Base-by-base conservation (phyloP, 1,140 invertebrate genomes). In the Drosophila sechellia region DNA sequence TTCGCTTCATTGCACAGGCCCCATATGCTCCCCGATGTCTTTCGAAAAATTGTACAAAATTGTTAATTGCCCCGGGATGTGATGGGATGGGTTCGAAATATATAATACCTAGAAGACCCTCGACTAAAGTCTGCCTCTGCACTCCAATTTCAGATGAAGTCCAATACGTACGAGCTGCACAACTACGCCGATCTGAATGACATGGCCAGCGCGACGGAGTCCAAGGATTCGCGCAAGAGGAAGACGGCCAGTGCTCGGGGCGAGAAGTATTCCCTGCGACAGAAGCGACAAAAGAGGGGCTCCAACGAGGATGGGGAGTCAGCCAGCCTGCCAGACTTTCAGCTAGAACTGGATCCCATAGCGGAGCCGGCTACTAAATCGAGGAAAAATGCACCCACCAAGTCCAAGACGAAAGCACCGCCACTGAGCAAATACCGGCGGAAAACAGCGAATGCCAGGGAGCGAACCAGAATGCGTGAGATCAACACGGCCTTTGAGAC, bases 351-450 rank as follows among this genome's bases (percentile, higher is more conserved):
- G 55, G 75, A 64, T 31, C 34, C 55, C 6, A 43, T 46, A 3
- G 50, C 35, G 11, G 53, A 65, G 27, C 4, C 35, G 10, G 46
- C 35, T 22, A 55, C 34, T n/a, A 71, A 73, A 56, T 15, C 55
- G 3, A 40, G 58, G 13, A 53, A 61, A 13, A 83, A 74, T 57
- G 58, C 60, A 49, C 11, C 80, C 46, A 74, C 64, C 22, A 86
- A 75, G 39, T 64, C 94, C n/a, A 96, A 96, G 90, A 93, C 94
- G 50, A 95, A 95, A 91, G 95, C 97, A 5, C 95, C 97, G 45
- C 97, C 97, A 1, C 93, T 98, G 61, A 97, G 96, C 93, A 98
- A 98, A 92, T 98, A 98, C 92, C 93, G 97, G 20, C 93, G 97
- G 68, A 97, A 97, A 93, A 97, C 97, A 3, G 97, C 97, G 1